Evolutionary conservation across 2,797 vertebrate genomes (phyloP).

Genomic region (Tapera naevia): DNA sequence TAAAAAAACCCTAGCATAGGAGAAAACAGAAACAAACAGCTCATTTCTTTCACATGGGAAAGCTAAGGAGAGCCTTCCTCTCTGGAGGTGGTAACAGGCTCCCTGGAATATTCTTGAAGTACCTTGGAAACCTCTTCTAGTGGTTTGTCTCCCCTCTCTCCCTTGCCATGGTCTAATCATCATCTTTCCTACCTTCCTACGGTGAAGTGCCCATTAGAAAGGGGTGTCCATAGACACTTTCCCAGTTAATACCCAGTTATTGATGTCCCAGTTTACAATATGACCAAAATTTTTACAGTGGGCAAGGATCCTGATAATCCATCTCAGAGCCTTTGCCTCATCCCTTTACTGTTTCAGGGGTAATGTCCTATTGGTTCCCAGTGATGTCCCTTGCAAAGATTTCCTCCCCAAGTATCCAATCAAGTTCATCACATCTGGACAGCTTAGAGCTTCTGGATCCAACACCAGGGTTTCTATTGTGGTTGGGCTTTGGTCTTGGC

Average conservation of each 20-base stretch:
- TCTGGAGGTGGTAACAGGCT: background rate
- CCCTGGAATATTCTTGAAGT: background rate
- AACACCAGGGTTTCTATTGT: background rate
- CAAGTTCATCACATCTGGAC: background rate
- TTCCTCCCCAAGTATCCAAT: background rate
- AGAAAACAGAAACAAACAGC: background rate
- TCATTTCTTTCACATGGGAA: background rate
- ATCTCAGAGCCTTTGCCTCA: background rate
- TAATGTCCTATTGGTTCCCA: background rate
- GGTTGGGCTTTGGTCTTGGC: background rate
- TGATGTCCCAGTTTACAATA: background rate
- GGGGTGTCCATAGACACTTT: background rate
- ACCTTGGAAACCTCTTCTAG: background rate
- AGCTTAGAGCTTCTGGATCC: background rate
- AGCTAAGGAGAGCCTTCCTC: background rate
- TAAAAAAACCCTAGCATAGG: accelerated
- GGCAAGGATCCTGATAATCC: background rate
- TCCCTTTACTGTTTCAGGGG: background rate
- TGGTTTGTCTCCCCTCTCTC: background rate
- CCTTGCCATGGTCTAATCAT: background rate
- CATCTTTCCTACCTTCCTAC: background rate
- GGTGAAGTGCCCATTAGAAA: background rate
- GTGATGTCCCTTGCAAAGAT: background rate
- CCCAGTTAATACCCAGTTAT: background rate
- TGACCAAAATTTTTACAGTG: background rate